Evolutionary conservation across 2,888 invertebrate genomes (phyloP).

Genomic region (Drymonia ruficornis): DNA sequence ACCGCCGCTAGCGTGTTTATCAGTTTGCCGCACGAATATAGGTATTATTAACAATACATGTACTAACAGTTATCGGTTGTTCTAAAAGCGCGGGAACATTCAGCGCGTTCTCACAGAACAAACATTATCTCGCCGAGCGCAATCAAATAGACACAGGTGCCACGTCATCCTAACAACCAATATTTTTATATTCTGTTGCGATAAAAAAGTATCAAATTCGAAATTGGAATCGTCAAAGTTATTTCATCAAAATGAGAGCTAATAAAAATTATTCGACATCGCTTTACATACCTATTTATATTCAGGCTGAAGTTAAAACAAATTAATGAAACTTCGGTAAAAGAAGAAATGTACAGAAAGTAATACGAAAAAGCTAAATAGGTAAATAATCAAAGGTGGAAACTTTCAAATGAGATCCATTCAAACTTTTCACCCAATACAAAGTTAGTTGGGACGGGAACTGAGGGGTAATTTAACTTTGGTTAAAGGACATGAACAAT

Average conservation of each 20-base stretch:
- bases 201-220: neutral
- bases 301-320: conserved; percentile 36
- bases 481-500: conserved; percentile 40
- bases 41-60: neutral
- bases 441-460: conserved; percentile 51
- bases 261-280: conserved; percentile 26
- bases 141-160: neutral
- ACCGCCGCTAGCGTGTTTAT: neutral
- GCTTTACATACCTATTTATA: conserved; percentile 23
- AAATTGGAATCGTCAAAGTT: conserved; percentile 22
- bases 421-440: conserved; percentile 64
- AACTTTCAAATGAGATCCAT: conserved; percentile 70
- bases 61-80: neutral
- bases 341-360: conserved; percentile 47
- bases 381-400: conserved; percentile 66
- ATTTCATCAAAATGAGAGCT: conserved; percentile 27
- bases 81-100: neutral
- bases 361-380: conserved; percentile 62
- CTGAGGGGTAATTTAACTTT: conserved; percentile 60
- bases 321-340: conserved; percentile 57
- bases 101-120: neutral
- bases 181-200: neutral
- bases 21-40: neutral
- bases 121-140: neutral
- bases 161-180: neutral